These are phyloP conservation scores for Thera obeliscata DNA, from an alignment of 2,888 invertebrate genomes.

Conservation along the genomic window DNA sequence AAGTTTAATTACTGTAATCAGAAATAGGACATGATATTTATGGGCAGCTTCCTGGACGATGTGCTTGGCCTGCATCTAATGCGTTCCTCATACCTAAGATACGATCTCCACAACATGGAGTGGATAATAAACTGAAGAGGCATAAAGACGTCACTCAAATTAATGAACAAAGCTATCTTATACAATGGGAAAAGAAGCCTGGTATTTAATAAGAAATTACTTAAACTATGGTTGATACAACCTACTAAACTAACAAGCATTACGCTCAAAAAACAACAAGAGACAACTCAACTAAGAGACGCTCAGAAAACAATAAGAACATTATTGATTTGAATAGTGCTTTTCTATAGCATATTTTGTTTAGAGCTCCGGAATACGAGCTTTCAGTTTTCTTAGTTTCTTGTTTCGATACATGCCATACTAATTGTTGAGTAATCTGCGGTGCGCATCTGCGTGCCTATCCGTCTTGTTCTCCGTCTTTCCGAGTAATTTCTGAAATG, in stretches of 20 bases:
- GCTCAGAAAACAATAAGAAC: too few relatives aligned
- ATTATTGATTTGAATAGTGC: too few relatives aligned
- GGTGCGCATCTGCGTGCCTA: constrained; percentile 30
- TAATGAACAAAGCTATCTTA: too few relatives aligned
- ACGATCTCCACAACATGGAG: constrained; percentile 25
- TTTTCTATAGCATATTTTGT: too few relatives aligned
- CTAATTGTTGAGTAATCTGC: constrained; percentile 25
- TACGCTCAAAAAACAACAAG: too few relatives aligned
- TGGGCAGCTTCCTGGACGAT: constrained; percentile 35
- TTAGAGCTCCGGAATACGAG: too few relatives aligned
- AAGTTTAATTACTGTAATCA: constrained; percentile 35
- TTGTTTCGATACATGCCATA: constrained; percentile 16
- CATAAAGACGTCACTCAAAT: background rate
- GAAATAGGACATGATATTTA: constrained; percentile 36
- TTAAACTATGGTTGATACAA: too few relatives aligned
- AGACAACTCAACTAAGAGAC: too few relatives aligned
- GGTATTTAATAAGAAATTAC: too few relatives aligned
- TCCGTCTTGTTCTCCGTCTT: constrained; percentile 27
- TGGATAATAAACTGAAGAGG: background rate
- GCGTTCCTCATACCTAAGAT: constrained; percentile 36
- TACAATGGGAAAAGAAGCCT: too few relatives aligned
- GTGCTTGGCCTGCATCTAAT: constrained; percentile 32
- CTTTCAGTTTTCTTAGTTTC: constrained; percentile 1
- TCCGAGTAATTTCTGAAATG: constrained; percentile 27
- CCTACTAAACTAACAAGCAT: too few relatives aligned